Evolutionary conservation across 2,888 invertebrate genomes (phyloP).

Genomic region (Synergus laeviventris): DNA sequence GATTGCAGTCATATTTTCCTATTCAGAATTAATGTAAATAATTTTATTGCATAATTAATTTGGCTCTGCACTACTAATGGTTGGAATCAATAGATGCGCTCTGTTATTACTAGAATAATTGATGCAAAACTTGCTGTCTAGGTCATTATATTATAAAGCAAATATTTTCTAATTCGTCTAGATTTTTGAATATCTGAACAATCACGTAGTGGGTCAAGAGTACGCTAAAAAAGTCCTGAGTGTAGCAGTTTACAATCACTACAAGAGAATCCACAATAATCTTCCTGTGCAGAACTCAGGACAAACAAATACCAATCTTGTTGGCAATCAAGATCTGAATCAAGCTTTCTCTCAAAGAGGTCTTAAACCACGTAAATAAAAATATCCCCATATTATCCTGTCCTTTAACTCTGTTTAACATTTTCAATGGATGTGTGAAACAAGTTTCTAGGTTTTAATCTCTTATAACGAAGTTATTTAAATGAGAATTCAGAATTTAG

Average conservation of each 20-base stretch:
- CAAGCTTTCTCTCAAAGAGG: conserved; percentile 85
- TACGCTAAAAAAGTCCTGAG: conserved; percentile 98
- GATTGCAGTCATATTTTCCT: conserved; percentile 13
- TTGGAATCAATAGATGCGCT: not conserved
- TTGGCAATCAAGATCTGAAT: conserved; percentile 80
- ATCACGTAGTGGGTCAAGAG: conserved; percentile 98
- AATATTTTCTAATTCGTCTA: conserved; percentile 66
- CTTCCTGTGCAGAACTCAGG: conserved; percentile 78
- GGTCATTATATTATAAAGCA: not conserved
- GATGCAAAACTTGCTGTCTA: not conserved
- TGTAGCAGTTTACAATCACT: conserved; percentile 99
- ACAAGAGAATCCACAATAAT: conserved; percentile 97
- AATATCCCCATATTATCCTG: conserved; percentile 52
- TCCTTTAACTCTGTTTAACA: conserved; percentile 18
- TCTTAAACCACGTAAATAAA: conserved; percentile 76
- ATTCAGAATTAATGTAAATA: not conserved
- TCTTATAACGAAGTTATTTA: too few species aligned
- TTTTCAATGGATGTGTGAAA: not conserved
- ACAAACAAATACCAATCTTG: conserved; percentile 69
- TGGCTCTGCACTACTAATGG: not conserved
- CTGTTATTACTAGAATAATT: not conserved
- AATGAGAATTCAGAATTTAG: not conserved
- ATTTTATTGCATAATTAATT: not conserved
- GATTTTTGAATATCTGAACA: conserved; percentile 97
- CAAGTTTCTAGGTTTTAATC: conserved; percentile 19